A percentile compares a stretch with the other conserved stretches of the same genome.
Evolutionary conservation across 2,113 vertebrate species (phyloP).

Genomic region (Psophia crepitans): DNA sequence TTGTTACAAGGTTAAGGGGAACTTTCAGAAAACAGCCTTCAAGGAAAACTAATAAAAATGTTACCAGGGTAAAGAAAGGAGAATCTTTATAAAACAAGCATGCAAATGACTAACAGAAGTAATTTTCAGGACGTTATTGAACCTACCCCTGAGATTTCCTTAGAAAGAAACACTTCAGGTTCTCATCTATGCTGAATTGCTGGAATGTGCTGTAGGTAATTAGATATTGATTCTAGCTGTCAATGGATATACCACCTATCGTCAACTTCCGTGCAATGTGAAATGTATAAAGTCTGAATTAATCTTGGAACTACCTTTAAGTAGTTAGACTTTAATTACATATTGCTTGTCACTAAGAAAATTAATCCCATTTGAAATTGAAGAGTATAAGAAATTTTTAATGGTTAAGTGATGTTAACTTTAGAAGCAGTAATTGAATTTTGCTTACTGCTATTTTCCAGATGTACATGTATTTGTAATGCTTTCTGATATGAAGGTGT

Average conservation of each 20-base stretch:
- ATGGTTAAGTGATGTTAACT: background rate
- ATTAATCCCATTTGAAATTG: slow-evolving; percentile 6
- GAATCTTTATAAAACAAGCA: slow-evolving; percentile 60
- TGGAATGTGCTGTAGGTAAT: slow-evolving; percentile 79
- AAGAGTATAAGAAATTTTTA: background rate
- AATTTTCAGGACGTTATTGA: slow-evolving; percentile 71
- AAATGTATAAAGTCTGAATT: slow-evolving; percentile 69
- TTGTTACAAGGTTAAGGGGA: background rate
- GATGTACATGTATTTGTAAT: background rate
- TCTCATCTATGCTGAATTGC: slow-evolving; percentile 34
- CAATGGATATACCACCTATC: slow-evolving; percentile 70
- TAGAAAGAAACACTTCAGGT: slow-evolving; percentile 48
- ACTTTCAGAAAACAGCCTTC: slow-evolving; percentile 52
- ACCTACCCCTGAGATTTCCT: slow-evolving; percentile 36
- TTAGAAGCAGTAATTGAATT: background rate
- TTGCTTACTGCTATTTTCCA: background rate
- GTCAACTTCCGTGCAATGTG: slow-evolving; percentile 57
- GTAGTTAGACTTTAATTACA: slow-evolving; percentile 53
- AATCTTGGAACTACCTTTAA: slow-evolving; percentile 66
- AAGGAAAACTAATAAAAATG: slow-evolving; percentile 51
- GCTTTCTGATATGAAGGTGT: background rate
- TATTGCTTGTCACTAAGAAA: background rate
- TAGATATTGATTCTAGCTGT: slow-evolving; percentile 85
- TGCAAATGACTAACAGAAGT: slow-evolving; percentile 74
- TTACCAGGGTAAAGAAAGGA: slow-evolving; percentile 19